Conservation (phyloP, 2,113 vertebrate genomes). For the Saguinus imperator region DNA sequence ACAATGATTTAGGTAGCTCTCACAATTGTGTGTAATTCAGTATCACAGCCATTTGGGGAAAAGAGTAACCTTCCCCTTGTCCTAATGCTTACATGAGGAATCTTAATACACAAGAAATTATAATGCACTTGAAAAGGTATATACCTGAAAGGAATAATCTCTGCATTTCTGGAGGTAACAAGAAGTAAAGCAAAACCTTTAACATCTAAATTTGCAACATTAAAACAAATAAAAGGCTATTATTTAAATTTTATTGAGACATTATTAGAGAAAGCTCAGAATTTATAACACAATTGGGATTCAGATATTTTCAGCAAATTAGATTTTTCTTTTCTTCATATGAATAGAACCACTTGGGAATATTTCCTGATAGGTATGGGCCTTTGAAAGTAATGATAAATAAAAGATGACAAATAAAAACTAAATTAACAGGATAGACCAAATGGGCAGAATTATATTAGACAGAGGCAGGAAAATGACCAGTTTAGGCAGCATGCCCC, state of each 20-base stretch:
- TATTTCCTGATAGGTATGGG: conserved; percentile 4
- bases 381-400: conserved; percentile 40
- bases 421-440: conserved; percentile 30
- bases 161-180: not conserved
- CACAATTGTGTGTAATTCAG: not conserved
- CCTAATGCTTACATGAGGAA: not conserved
- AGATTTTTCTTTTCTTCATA: conserved; percentile 48
- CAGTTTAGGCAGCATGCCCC: conserved; percentile 33
- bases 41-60: not conserved
- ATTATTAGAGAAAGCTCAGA: not conserved
- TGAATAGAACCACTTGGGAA: conserved; percentile 15
- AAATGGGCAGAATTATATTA: conserved; percentile 59
- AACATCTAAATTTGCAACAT: not conserved
- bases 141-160: not conserved
- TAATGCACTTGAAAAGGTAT: not conserved
- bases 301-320: conserved; percentile 41
- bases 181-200: conserved; percentile 8
- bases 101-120: not conserved
- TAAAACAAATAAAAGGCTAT: not conserved
- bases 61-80: not conserved
- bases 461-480: conserved; percentile 57
- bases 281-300: conserved; percentile 6
- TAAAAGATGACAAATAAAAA: conserved; percentile 51
- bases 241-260: not conserved
- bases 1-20: not conserved